Conservation (phyloP, 2,888 invertebrate genomes). For the Stomorhina lunata region DNA sequence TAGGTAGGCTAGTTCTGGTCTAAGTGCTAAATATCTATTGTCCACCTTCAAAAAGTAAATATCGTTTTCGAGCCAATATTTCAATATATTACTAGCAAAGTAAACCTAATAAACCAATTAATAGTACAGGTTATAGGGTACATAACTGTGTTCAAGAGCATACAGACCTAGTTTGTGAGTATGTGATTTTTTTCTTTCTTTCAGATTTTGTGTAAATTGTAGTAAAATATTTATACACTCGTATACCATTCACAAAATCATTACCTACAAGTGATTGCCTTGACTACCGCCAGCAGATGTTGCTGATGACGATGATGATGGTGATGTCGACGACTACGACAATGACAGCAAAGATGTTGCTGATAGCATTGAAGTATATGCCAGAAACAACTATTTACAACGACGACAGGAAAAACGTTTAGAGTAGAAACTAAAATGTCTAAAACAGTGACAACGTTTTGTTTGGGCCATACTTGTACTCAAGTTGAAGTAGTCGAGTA, state of each 20-base stretch:
- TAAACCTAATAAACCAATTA: no score
- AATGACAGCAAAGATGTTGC: neutral
- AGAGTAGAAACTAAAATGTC: slow-evolving; percentile 9
- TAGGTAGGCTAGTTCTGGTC: no score
- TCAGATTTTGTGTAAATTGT: neutral
- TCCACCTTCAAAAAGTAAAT: no score
- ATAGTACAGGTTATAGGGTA: no score
- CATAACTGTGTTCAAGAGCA: slow-evolving; percentile 8
- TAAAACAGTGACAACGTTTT: slow-evolving; percentile 52
- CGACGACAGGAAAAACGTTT: slow-evolving; percentile 1
- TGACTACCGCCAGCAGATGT: slow-evolving; percentile 61
- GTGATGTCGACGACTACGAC: neutral
- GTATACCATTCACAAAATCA: slow-evolving; percentile 48
- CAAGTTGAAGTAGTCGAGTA: neutral
- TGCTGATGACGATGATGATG: slow-evolving; percentile 56
- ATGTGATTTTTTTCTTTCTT: neutral
- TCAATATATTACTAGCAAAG: no score
- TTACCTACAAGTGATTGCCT: slow-evolving; percentile 60
- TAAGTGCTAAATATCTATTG: no score
- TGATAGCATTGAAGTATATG: neutral
- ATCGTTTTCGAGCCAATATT: no score
- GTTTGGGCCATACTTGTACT: slow-evolving; percentile 25
- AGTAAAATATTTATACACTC: slow-evolving; percentile 47
- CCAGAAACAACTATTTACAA: neutral
- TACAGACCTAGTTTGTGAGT: neutral